Base-by-base conservation (phyloP, 1,140 invertebrate species). In the Calliphora vicina region DNA sequence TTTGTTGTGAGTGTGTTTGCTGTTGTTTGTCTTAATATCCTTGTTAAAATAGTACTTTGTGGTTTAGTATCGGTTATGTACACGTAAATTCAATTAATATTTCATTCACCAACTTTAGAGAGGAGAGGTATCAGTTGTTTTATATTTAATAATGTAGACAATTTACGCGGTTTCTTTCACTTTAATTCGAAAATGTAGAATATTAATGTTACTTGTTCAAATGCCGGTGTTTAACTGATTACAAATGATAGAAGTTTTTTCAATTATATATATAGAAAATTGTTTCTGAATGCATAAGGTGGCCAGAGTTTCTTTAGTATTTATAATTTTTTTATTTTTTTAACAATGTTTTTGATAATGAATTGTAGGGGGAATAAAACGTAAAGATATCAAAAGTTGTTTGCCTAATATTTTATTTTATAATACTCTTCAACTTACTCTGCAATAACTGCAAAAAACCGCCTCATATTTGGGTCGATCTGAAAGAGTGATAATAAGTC, bases 171-270 rank as follows among this genome's bases (percentile, higher is more conserved):
- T 67, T 57, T 57, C 61, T 23, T 17, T 9, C 23, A 67, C 6
- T 67, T 67, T 57, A 57, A 12, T 57, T 23, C 23, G n/a, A 20
- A 61, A 23, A 17, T 23, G 45, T 17, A 15, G 17, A 67, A 67
- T 23, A 20, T 67, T 3, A 9, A 67, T 82, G 81, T 81, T 72
- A 81, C 67, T 57, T 85, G 85, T 84, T 86, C 82, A 82, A 87
- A 86, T 87, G 87, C 86, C 87, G 87, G 88, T 87, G 84, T 85
- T 88, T 87, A 87, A 89, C 88, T 89, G 88, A 89, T 87, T 87
- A 87, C 85, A 86, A 87, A 87, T 81, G 85, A 87, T 86, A 43
- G 74, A 35, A 78, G 13, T 43, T 67, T 78, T 76, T 78, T 43
- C 6, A 43, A 78, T 23, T 78, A 43, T 78, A 78, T 78, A 78